Conservation (phyloP, 2,888 invertebrate genomes). For the Ypsolopha scabrella region DNA sequence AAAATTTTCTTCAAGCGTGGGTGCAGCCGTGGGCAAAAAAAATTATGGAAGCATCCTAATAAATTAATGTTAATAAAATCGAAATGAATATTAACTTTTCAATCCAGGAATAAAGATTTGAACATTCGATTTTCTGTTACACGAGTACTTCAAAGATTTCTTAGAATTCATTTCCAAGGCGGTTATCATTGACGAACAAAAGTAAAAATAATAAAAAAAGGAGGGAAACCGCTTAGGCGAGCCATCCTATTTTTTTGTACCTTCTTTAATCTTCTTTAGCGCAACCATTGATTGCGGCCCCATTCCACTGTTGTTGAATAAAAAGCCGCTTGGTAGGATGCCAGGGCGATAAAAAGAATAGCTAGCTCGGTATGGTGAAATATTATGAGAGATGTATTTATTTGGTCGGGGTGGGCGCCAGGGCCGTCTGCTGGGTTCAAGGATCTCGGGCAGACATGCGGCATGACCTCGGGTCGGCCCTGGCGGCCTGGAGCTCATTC, state of each 20-base stretch:
- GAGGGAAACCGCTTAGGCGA: constrained; percentile 35
- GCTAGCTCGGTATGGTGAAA: constrained; percentile 36
- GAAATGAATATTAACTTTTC: too few species aligned
- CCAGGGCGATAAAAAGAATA: constrained; percentile 56
- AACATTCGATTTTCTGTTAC: too few species aligned
- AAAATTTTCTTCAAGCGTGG: too few species aligned
- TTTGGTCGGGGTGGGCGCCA: neutral
- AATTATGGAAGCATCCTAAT: too few species aligned
- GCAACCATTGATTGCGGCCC: constrained; percentile 55
- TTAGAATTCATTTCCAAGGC: too few species aligned
- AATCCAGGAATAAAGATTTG: too few species aligned
- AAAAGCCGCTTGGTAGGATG: constrained; percentile 61
- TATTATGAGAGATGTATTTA: constrained; percentile 35
- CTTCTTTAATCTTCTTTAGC: constrained; percentile 30
- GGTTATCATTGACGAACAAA: too few species aligned
- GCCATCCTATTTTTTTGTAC: constrained; percentile 6
- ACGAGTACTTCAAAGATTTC: too few species aligned
- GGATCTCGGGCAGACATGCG: constrained; percentile 20
- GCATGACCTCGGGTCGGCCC: constrained; percentile 22
- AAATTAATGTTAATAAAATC: too few species aligned
- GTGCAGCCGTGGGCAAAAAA: too few species aligned
- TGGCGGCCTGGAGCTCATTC: constrained; percentile 21
- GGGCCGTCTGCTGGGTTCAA: constrained; percentile 31
- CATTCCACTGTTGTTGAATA: constrained; percentile 50
- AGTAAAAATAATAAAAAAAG: constrained; percentile 22